Base-by-base conservation (phyloP, 2,113 vertebrate species). In the Sturnira hondurensis region DNA sequence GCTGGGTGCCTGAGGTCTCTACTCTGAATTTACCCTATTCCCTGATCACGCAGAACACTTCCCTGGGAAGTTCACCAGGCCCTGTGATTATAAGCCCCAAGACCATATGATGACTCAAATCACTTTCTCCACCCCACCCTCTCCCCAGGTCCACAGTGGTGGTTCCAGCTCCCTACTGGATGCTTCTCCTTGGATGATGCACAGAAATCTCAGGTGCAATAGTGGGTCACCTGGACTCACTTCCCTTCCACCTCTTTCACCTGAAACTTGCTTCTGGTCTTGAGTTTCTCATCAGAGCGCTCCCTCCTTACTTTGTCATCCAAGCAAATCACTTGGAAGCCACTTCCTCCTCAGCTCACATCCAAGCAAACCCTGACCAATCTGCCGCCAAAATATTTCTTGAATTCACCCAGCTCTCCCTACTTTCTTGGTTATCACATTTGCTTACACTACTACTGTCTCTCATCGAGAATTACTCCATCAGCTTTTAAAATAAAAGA, bases 401-500 rank as follows among this genome's bases (percentile, higher is more conserved):
- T 9, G 58, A 71, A 61, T 13, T 3, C 2, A 7, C 33, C 47
- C 52, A 63, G 19, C 65, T 36, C 38, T 65, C 52, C 26, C 81
- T 22, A 16, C 2, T 13, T 1, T 20, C 28, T 28, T 0, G 1
- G 20, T n/a, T 33, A 82, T 22, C 12, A 61, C 4, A 20, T 65
- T 14, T 58, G 28, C 63, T 83, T 19, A 58, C 3, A 81, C 0
- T 8, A 20, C 41, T 0, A n/a, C 43, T 13, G 85, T 13, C 45
- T 82, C 73, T 86, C n/a, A 71, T 77, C 38, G 45, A 58, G 26
- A 95, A 85, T 73, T n/a, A 93, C 17, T 70, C n/a, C 20, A 56
- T 6, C 13, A 86, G 58, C n/a, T n/a, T 86, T 88, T 33, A 9
- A 50, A 94, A 68, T 73, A 82, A 92, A 77, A 95, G 16, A 76